Evolutionary conservation across 2,797 vertebrate species (phyloP).

Genomic region (Phaenicophaeus curvirostris): DNA sequence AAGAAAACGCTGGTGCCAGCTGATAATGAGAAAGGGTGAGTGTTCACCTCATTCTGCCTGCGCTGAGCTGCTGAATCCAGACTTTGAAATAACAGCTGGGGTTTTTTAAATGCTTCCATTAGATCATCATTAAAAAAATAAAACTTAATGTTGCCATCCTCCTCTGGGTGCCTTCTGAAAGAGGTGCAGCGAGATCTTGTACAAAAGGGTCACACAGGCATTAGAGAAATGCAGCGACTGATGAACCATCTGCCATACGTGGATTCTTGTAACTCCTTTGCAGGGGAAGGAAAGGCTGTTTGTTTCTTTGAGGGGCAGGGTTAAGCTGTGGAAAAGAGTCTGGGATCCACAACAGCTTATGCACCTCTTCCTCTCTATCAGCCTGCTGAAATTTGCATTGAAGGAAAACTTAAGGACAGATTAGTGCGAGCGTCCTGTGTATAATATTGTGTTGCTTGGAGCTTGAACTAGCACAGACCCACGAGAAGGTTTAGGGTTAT

Average conservation of each 20-base stretch:
- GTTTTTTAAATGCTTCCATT: not conserved
- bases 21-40: conserved; percentile 94
- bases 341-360: not conserved
- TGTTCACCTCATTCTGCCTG: not conserved
- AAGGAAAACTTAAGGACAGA: not conserved
- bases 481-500: not conserved
- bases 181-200: not conserved
- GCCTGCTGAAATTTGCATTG: not conserved
- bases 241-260: not conserved
- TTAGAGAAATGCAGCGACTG: not conserved
- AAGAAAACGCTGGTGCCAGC: conserved; percentile 91
- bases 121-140: not conserved
- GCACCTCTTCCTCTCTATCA: not conserved
- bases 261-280: not conserved
- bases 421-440: not conserved
- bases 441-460: not conserved
- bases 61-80: not conserved
- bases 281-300: not conserved
- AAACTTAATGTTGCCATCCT: not conserved
- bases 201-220: not conserved
- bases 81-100: not conserved
- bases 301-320: not conserved
- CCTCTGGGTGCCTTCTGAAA: not conserved
- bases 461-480: not conserved
- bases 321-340: not conserved